Base-by-base conservation (phyloP, 2,888 invertebrate species). In the Coronaproctus castanopsis region DNA sequence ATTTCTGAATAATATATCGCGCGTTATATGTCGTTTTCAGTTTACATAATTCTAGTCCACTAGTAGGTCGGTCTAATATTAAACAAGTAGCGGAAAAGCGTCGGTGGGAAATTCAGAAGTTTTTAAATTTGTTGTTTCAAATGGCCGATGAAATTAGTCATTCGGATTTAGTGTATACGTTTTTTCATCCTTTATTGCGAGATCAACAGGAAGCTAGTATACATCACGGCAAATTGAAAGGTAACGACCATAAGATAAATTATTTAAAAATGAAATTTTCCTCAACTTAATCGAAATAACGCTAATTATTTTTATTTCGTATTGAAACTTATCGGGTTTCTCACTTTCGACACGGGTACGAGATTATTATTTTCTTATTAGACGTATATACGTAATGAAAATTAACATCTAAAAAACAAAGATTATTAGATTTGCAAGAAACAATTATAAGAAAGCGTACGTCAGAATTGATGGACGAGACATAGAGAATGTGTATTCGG, bases 91-190 rank as follows among this genome's bases (percentile, higher is more conserved):
- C 97, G 0, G 90, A 93, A 69, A 85, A 87, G 65, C 80, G 97
- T n/a, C 83, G 87, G 69, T 77, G 80, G 2, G 91, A 93, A 71
- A 85, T 98, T 62, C 87, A 88, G 69, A 79, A 81, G 61, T 97
- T 97, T 73, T 78, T 98, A 3, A 78, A 81, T 54, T 85, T 88
- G 0, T 75, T 98, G 58, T 90, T 93, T 73, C 77, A 78, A 67
- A 81, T 92, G 69, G 86, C 91, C 0, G 85, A 89, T 65, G 96
- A 97, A 76, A 91, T 98, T 66, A 85, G 91, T 0, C 95, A 97
- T 75, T 88, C 86, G 5, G 92, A 95, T 72, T 77, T 98, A 58
- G 93, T 98, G 1, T 97, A 97, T 71, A 98, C 97, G 0, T 98
- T 98, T 77, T 97, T 97, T 76, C 98, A 98, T 75, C 93, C 96